These are phyloP conservation scores for Orchesellides sinensis DNA, from an alignment of 2,888 invertebrate genomes.

Conservation along the genomic window DNA sequence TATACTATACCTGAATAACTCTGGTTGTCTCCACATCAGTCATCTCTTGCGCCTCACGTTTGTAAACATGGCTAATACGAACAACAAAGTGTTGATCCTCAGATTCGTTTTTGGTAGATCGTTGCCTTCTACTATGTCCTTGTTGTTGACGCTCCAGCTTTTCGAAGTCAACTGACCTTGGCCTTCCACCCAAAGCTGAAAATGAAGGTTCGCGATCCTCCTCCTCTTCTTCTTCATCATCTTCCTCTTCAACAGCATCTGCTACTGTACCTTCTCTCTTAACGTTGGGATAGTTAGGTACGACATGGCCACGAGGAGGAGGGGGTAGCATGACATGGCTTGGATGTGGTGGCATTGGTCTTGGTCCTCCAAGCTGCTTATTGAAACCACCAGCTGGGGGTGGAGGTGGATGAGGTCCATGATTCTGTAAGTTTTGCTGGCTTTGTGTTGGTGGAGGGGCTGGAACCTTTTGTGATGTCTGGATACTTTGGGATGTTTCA, in stretches of 20 bases:
- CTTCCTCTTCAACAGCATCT: constrained; percentile 73
- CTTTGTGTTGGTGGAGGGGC: constrained; percentile 49
- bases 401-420: constrained; percentile 76
- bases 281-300: constrained; percentile 88
- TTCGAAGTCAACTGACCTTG: constrained; percentile 91
- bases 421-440: constrained; percentile 77
- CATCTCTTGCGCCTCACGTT: constrained; percentile 92
- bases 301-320: constrained; percentile 87
- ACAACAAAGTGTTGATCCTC: constrained; percentile 77
- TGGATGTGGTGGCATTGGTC: constrained; percentile 79
- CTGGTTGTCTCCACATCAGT: constrained; percentile 77
- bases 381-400: constrained; percentile 65
- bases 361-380: constrained; percentile 74
- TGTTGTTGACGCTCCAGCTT: constrained; percentile 81
- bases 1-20: constrained; percentile 76
- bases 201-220: constrained; percentile 76
- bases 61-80: constrained; percentile 84
- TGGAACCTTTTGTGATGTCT: constrained; percentile 57
- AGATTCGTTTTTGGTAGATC: constrained; percentile 80
- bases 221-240: constrained; percentile 72
- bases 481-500: constrained; percentile 63
- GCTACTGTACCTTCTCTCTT: constrained; percentile 82
- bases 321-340: constrained; percentile 87
- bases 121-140: constrained; percentile 84
- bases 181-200: constrained; percentile 86